Evolutionary conservation across 2,113 vertebrate genomes (phyloP), one percentile per base, ranked within the genome.

Genomic region (Malaclemys terrapin): DNA sequence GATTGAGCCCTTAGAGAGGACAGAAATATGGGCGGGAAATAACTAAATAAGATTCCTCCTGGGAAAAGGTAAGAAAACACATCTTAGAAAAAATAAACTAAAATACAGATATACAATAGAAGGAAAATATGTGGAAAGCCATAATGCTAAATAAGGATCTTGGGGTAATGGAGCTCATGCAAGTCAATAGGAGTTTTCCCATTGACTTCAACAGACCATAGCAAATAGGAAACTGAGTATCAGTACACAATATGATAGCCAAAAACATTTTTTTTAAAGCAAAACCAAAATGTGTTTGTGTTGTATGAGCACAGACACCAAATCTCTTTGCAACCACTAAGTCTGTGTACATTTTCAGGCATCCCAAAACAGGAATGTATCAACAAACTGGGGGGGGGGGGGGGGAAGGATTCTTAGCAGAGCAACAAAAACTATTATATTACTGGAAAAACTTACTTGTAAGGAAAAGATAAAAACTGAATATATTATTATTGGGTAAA

Each of bases 401-500:
- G 42, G 81, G 6, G 50, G 42, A 4, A 4, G 42, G 42, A 13
- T 94, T 96, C 31, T 80, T 5, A 96, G 76, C 27, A 86, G 82
- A 89, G 54, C 1, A 84, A 82, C 81, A 91, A 20, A 17, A 42
- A 45, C 13, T 75, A 89, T 25, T 0, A 3, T 20, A 47, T 47
- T 69, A 17, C 45, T 45, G 93, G 69, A 87, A 94, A 8, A 90
- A 79, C 3, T 35, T 35, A 9, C 49, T 88, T 86, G 59, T 80
- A 80, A 88, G 52, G 50, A 93, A 96, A 88, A 91, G n/a, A 45
- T 47, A 83, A 54, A 81, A 96, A 93, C 3, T 0, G 8, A 38
- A 72, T 72, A 80, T 6, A 31, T 90, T 38, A 89, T 89, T 87
- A 69, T 85, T 95, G 80, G 69, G 82, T 84, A 84, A 13, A 95